Evolutionary conservation across 2,113 vertebrate genomes (phyloP), one percentile per base, ranked within the genome.

Genomic region (Mohoua ochrocephala): DNA sequence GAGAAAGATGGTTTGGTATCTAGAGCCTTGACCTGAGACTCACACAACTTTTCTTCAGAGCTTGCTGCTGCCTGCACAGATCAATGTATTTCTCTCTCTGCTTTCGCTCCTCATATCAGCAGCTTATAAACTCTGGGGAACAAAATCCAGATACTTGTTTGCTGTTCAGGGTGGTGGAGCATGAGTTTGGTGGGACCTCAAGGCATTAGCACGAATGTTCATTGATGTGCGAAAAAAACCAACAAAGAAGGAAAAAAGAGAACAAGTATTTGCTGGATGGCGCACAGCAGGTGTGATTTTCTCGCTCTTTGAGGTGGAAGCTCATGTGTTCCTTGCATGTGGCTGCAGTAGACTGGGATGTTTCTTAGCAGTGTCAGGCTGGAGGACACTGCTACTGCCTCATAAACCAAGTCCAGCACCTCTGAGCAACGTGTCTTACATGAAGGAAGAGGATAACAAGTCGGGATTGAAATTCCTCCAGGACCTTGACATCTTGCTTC

Each of bases 351-450:
- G 41, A 14, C 10, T 22, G 87, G 42, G 49, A 37, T 26, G 30
- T 33, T 63, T 37, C 22, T 64, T 12, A 78, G 45, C 64, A 78
- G 67, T 52, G 45, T 18, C 61, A 89, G 63, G 50, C 74, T 13
- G 2, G 11, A 59, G 42, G 50, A 41, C 33, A 2, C 24, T 1
- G 75, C 98, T 98, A 99, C 91, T 98, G 98, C 97, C 97, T 98
- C 89, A 97, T 97, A 73, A 99, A 95, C 98, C 98, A 98, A 89
- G 97, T 98, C 99, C 99, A 99, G 95, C 98, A 99, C 86, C 98
- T 97, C 97, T 98, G 98, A 86, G 98, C 97, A 13, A 95, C 12
- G 10, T 98, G 98, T 93, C 98, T 98, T 91, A 99, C 92, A 30
- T 97, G 98, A 92, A 99, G 96, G 91, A 98, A 81, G 96, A 98